Base-by-base conservation (phyloP, 2,113 vertebrate genomes). In the Prochilodus magdalenae region DNA sequence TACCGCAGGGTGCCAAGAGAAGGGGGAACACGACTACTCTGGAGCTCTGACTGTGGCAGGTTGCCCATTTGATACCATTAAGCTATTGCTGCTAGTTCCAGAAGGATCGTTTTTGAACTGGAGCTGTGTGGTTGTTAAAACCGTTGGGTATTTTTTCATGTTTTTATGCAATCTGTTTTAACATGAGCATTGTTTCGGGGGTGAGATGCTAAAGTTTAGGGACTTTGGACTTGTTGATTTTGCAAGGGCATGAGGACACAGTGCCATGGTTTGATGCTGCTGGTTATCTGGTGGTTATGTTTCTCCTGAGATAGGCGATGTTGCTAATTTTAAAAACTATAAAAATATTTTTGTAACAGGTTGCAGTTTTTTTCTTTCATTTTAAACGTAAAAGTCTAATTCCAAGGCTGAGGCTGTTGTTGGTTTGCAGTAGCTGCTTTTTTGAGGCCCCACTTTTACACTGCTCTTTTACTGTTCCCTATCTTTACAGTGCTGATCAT, bases 21-120 rank as follows among this genome's bases (percentile, higher is more conserved):
- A 93, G 81, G 90, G 90, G 86, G 80, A 84, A 86, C 87, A 71
- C 86, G 26, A 84, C 93, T 94, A 91, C 93, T 81, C 83, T 90
- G 93, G 92, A 93, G 84, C 87, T 90, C 89, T 93, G 77, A 55
- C 87, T 90, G 89, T 67, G 95, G 95, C 94, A 95, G 96, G 95
- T 95, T 93, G 88, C 89, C 92, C 92, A 88, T 84, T 93, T 93
- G 74, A 86, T 84, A 14, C 49, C 87, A 81, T 85, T 86, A 77
- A 83, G 60, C 36, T 88, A 30, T 77, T 75, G 24, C 72, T 76
- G 62, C 74, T 81, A 75, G 47, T 62, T 83, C 62, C 24, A 20
- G 18, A 63, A 33, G 7, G 18, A 33, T 27, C 30, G 36, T 11
- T 57, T 29, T 60, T 67, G 18, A 33, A 44, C 65, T 69, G 16